These are phyloP conservation scores for Rhinogobio ventralis DNA, from an alignment of 2,797 vertebrate genomes.

Conservation along the genomic window DNA sequence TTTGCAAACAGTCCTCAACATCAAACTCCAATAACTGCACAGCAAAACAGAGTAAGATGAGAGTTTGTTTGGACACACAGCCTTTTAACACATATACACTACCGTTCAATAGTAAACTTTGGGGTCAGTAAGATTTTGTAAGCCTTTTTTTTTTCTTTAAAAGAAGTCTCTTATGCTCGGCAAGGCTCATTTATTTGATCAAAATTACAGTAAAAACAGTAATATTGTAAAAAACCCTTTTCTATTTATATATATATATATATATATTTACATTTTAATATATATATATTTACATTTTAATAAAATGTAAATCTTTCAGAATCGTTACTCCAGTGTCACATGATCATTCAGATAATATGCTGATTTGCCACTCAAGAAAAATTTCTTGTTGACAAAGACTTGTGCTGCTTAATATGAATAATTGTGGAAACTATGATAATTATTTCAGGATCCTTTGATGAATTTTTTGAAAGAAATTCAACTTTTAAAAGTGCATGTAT, in stretches of 20 bases:
- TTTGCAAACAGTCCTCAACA: slow-evolving; percentile 54
- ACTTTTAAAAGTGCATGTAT: not conserved
- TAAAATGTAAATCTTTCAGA: too few species aligned
- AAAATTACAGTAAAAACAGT: not conserved
- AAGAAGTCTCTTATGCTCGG: too few species aligned
- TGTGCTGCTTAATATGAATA: too few species aligned
- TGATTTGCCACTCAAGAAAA: too few species aligned
- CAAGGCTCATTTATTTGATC: not conserved
- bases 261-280: not conserved
- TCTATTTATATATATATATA: too few species aligned
- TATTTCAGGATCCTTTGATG: too few species aligned
- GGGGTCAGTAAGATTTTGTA: not conserved
- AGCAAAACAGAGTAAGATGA: slow-evolving; percentile 9
- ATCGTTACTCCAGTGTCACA: not conserved
- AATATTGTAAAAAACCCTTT: not conserved
- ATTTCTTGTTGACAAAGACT: too few species aligned
- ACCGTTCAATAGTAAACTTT: not conserved
- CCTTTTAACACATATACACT: not conserved
- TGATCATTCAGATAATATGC: not conserved
- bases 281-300: too few species aligned
- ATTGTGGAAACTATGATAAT: too few species aligned
- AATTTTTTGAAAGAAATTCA: not conserved
- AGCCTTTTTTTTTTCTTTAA: too few species aligned
- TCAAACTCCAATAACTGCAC: slow-evolving; percentile 46
- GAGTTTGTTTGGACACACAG: not conserved